Conservation (phyloP, 2,797 vertebrate species). For the Xenopus petersii region DNA sequence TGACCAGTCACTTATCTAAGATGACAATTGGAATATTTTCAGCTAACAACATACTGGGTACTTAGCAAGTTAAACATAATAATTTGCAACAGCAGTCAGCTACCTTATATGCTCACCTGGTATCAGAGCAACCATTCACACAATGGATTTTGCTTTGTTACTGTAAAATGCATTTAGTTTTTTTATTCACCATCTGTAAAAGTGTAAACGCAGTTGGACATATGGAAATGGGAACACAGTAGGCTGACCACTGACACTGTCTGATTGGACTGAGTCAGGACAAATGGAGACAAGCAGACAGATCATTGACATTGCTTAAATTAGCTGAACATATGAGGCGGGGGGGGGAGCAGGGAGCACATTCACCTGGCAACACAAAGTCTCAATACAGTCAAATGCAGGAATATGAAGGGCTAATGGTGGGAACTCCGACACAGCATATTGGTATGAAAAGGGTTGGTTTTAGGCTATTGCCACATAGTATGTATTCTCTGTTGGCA, state of each 20-base stretch:
- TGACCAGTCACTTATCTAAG: too few relatives aligned
- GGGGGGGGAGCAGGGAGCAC: background rate
- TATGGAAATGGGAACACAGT: constrained; percentile 12
- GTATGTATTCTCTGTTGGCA: too few relatives aligned
- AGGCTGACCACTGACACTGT: constrained; percentile 14
- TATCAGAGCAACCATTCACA: background rate
- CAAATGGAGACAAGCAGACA: constrained; percentile 17
- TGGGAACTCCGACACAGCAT: background rate
- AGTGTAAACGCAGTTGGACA: constrained; percentile 29
- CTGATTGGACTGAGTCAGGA: constrained; percentile 8
- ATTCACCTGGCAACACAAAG: background rate
- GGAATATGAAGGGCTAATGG: background rate
- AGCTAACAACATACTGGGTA: too few relatives aligned
- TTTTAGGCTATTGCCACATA: too few relatives aligned
- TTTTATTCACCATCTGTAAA: constrained; percentile 13
- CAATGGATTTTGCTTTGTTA: background rate
- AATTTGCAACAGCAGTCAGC: background rate
- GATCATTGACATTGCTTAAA: background rate
- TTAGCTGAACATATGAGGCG: background rate
- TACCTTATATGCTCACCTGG: background rate
- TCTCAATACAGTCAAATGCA: too few relatives aligned
- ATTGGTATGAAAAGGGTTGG: too few relatives aligned
- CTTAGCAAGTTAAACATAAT: too few relatives aligned
- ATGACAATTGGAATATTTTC: too few relatives aligned
- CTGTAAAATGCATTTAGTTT: constrained; percentile 28